Evolutionary conservation across 2,797 vertebrate species (phyloP).

Genomic region (Avahi laniger): DNA sequence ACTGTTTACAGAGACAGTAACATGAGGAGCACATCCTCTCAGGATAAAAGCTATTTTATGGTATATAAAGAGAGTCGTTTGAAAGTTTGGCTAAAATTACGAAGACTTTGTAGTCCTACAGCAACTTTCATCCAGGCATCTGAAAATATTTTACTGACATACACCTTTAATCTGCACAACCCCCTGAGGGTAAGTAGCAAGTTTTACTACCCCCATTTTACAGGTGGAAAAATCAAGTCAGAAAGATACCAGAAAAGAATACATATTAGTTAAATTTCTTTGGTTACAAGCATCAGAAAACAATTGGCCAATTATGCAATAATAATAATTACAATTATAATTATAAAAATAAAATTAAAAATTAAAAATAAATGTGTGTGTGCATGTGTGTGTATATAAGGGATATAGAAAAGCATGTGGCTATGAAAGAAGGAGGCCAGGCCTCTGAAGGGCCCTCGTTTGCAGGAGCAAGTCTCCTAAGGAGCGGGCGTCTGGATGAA

Average conservation of each 20-base stretch:
- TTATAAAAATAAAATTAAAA: not conserved
- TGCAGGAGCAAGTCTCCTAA: not conserved
- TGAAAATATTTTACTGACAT: slow-evolving; percentile 53
- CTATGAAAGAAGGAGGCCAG: not conserved
- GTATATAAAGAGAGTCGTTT: slow-evolving; percentile 49
- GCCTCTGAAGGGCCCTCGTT: too few species aligned
- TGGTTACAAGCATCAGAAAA: not conserved
- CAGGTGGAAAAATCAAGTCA: slow-evolving; percentile 12
- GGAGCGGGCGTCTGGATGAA: not conserved
- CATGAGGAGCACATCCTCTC: not conserved
- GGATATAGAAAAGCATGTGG: not conserved
- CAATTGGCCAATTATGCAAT: not conserved
- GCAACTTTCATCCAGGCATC: slow-evolving; percentile 54
- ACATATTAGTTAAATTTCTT: not conserved
- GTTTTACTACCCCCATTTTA: slow-evolving; percentile 58
- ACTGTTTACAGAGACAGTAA: slow-evolving; percentile 44
- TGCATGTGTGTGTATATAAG: not conserved
- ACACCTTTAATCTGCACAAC: slow-evolving; percentile 56
- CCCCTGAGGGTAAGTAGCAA: not conserved
- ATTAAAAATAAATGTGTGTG: not conserved
- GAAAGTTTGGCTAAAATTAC: slow-evolving; percentile 24
- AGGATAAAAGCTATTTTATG: slow-evolving; percentile 61
- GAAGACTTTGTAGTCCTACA: slow-evolving; percentile 50
- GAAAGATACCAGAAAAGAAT: not conserved
- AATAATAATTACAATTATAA: not conserved